These are phyloP conservation scores for Cheilinus undulatus DNA, from an alignment of 2,113 vertebrate species.

Conservation along the genomic window DNA sequence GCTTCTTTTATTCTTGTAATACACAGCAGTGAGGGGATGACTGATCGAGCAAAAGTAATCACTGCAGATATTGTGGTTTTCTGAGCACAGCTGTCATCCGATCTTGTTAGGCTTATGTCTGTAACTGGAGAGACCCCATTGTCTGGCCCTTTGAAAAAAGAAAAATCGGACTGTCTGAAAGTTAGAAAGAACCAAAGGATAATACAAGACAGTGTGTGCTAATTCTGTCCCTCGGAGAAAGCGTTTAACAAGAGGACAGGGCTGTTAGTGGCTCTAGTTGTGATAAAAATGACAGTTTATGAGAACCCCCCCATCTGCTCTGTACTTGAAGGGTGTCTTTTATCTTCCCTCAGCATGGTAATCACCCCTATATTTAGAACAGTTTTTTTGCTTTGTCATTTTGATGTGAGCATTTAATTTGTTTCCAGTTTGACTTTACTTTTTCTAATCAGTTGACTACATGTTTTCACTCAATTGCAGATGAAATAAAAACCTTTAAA, in stretches of 20 bases:
- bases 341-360: slow-evolving; percentile 34
- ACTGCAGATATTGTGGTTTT: slow-evolving; percentile 21
- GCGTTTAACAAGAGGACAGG: slow-evolving; percentile 32
- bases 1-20: background rate
- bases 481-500: background rate
- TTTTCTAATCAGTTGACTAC: background rate
- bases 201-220: slow-evolving; percentile 35
- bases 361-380: slow-evolving; percentile 52
- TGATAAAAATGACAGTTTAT: slow-evolving; percentile 55
- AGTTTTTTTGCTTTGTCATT: background rate
- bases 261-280: slow-evolving; percentile 25
- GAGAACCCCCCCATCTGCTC: slow-evolving; percentile 5
- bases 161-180: slow-evolving; percentile 12
- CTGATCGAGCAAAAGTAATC: slow-evolving; percentile 26
- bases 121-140: slow-evolving; percentile 26
- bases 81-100: slow-evolving; percentile 18
- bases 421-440: background rate
- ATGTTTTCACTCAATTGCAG: background rate
- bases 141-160: slow-evolving; percentile 9
- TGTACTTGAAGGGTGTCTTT: slow-evolving; percentile 27
- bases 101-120: slow-evolving; percentile 9
- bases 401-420: background rate
- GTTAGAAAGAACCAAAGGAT: slow-evolving; percentile 28
- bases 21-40: background rate
- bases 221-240: slow-evolving; percentile 49